Conservation (phyloP, 2,888 invertebrate genomes). For the Ceramica pisi region DNA sequence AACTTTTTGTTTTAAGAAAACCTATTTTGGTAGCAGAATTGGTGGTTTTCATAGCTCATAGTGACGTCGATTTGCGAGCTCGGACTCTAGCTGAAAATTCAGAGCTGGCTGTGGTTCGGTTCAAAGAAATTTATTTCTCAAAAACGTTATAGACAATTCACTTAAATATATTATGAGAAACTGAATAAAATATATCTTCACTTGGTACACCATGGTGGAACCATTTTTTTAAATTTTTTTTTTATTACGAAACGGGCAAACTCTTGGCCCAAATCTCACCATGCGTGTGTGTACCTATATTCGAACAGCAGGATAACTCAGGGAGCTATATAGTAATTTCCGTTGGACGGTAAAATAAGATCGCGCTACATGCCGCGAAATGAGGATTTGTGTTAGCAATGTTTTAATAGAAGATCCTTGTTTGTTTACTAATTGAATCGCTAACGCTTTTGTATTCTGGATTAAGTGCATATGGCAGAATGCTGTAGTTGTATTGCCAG, state of each 20-base stretch:
- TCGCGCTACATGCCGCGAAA: too few relatives aligned
- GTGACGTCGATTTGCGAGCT: neutral
- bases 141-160: too few relatives aligned
- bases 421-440: neutral
- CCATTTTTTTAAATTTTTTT: too few relatives aligned
- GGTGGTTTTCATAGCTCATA: neutral
- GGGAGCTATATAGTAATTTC: conserved; percentile 10
- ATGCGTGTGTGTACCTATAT: too few relatives aligned
- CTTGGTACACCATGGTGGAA: too few relatives aligned
- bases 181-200: too few relatives aligned
- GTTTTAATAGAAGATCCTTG: neutral
- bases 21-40: too few relatives aligned
- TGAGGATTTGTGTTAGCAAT: neutral
- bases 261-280: too few relatives aligned
- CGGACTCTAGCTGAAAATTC: conserved; percentile 18
- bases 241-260: too few relatives aligned
- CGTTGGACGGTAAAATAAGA: neutral
- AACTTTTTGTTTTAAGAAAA: too few relatives aligned
- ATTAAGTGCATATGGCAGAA: neutral
- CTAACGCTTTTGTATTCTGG: neutral
- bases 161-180: too few relatives aligned
- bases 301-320: neutral
- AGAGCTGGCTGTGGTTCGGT: neutral
- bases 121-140: too few relatives aligned
- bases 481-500: neutral